phyloP scores from a whole-genome alignment of 2,113 vertebrate species.

The Eretmodus cyanostictus region DNA sequence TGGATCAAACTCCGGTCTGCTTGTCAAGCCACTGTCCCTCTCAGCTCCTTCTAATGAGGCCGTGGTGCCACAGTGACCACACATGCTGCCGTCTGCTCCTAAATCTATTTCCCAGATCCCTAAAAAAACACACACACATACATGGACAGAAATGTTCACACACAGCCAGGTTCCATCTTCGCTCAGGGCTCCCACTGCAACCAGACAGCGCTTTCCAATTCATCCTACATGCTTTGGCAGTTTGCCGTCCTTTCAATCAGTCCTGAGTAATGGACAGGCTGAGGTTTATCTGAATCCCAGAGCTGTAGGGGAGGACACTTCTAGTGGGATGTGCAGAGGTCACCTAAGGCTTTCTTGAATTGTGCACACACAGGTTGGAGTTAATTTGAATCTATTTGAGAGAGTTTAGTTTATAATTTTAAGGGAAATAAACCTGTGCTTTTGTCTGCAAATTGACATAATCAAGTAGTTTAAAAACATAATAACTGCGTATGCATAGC shows the following conservation, averaged over 20 bases:
- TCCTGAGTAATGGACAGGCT: conserved; percentile 10
- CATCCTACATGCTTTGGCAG: conserved; percentile 56
- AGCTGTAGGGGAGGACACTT: conserved; percentile 23
- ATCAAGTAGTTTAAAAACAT: accelerated
- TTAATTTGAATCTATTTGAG: neutral
- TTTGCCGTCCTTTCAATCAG: conserved; percentile 39
- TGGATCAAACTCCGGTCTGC: conserved; percentile 28
- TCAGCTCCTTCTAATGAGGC: conserved; percentile 53
- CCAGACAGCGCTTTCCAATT: conserved; percentile 42
- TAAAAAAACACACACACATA: conserved; percentile 3
- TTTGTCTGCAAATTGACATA: neutral
- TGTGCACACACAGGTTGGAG: neutral
- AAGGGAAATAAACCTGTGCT: neutral
- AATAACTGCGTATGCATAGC: accelerated
- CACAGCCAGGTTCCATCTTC: conserved; percentile 36
- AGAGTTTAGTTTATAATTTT: neutral
- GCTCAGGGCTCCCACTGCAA: conserved; percentile 36
- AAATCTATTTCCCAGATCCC: conserved; percentile 69
- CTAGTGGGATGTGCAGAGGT: conserved; percentile 27
- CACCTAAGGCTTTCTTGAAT: neutral
- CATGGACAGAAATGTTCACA: neutral
- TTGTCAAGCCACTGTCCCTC: conserved; percentile 39
- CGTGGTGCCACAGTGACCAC: conserved; percentile 59
- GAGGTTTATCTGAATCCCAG: conserved; percentile 36
- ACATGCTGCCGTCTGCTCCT: conserved; percentile 51